These are phyloP conservation scores for Sciaenops ocellatus DNA, from an alignment of 2,797 vertebrate genomes.

Conservation along the genomic window DNA sequence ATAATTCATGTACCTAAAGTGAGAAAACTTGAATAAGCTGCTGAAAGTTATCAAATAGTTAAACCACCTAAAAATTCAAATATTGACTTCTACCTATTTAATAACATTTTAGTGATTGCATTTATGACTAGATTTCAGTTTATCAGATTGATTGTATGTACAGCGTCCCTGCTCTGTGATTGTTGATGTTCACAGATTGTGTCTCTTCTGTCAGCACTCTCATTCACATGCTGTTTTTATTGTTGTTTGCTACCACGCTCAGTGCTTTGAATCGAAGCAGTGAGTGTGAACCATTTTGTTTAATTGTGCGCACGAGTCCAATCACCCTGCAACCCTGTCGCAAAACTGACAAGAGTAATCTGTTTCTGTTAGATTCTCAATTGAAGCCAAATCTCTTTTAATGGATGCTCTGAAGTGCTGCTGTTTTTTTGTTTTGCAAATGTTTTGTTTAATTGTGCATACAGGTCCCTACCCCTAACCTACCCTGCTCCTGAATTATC, in stretches of 20 bases:
- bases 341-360: constrained; percentile 39
- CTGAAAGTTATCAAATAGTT: neutral
- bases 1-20: neutral
- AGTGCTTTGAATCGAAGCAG: constrained; percentile 1
- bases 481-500: constrained; percentile 29
- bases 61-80: neutral
- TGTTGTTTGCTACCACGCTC: neutral
- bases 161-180: neutral
- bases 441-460: constrained; percentile 54
- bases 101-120: neutral
- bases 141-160: neutral
- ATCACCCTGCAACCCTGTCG: constrained; percentile 26
- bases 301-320: constrained; percentile 31
- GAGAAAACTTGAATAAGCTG: neutral
- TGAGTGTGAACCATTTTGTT: constrained; percentile 23
- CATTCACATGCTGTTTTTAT: neutral
- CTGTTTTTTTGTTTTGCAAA: neutral
- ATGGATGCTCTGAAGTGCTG: constrained; percentile 30
- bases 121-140: neutral
- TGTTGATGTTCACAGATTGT: neutral
- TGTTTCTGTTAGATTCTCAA: constrained; percentile 32
- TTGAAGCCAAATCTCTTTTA: constrained; percentile 23
- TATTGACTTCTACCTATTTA: neutral
- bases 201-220: neutral
- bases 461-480: constrained; percentile 2